Base-by-base conservation (phyloP, 2,113 vertebrate species). In the Peucedramus taeniatus region DNA sequence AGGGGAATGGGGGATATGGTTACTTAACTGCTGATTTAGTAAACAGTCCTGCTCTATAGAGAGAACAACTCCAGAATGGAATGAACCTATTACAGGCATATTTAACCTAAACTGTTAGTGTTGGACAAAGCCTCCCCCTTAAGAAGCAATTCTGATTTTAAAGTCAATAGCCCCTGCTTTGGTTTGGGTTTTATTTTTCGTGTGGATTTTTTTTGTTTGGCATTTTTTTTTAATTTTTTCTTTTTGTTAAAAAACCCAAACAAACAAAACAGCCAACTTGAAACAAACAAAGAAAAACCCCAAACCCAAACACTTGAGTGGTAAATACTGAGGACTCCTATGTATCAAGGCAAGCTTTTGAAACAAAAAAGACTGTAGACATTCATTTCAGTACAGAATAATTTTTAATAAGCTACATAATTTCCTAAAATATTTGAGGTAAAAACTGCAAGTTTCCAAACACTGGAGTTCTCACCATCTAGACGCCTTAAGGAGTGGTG, bases 361-460 rank as follows among this genome's bases (percentile, higher is more conserved):
- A 93, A 89, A 92, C 72, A 65, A 65, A 56, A 66, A 44, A 59
- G 18, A 16, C 11, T 37, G 47, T 15, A 49, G 79, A 88, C 51
- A 42, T 40, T 91, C 27, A 70, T 44, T 87, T 95, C 94, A 88
- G 60, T 40, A 78, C 18, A 68, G 70, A 94, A 6, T 68, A 91
- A 78, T 83, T 87, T 65, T 94, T 83, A 7, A 64, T 21, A 54
- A 65, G 50, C 72, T 71, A 88, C 53, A 84, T 70, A 95, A 56
- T 53, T 94, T 74, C 78, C 47, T 20, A 92, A 97, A 96, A 63
- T 83, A 93, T 56, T 65, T 19, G 9, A 76, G 53, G 86, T 23
- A 81, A 95, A 87, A 93, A 9, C 68, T 82, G 72, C 75, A 61
- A 68, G 89, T 92, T 95, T 95, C 64, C 78, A 87, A 92, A 82